A percentile compares a stretch with the other conserved stretches of the same genome.
These are phyloP conservation scores for Chorisops tibialis DNA, from an alignment of 2,888 invertebrate genomes.

Conservation along the genomic window DNA sequence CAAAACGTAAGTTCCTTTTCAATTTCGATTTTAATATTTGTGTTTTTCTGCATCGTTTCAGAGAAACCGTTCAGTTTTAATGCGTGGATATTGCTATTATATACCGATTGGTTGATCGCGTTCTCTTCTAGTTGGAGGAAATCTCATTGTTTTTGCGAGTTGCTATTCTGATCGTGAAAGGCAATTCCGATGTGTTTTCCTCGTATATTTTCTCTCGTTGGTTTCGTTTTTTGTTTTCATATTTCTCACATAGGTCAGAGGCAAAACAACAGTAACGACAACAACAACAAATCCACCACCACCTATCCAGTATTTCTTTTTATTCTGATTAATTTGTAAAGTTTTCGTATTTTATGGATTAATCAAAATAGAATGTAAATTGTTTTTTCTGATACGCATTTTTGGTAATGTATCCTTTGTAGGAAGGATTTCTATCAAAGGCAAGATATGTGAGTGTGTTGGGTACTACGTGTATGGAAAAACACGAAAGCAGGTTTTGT, in stretches of 20 bases:
- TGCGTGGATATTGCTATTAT: constrained; percentile 19
- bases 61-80: not conserved
- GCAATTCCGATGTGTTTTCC: too few relatives aligned
- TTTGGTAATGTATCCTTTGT: not conserved
- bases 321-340: constrained; percentile 32
- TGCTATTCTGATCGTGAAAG: not conserved
- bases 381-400: not conserved
- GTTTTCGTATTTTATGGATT: constrained; percentile 27
- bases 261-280: not conserved
- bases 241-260: not conserved
- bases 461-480: constrained; percentile 14
- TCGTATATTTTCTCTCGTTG: not conserved
- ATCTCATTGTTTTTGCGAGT: not conserved
- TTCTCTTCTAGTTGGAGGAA: not conserved
- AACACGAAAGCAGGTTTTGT: constrained; percentile 27
- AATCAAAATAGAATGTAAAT: constrained; percentile 24
- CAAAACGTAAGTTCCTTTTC: constrained; percentile 76
- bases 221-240: not conserved
- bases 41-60: constrained; percentile 20
- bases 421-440: too few relatives aligned
- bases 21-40: not conserved
- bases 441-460: not conserved
- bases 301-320: not conserved
- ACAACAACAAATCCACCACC: not conserved
- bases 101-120: not conserved